Percentiles rank a stretch among this genome's conserved stretches.
phyloP scores from a whole-genome alignment of 1,140 invertebrate genomes.

The Drosophila kikkawai region DNA sequence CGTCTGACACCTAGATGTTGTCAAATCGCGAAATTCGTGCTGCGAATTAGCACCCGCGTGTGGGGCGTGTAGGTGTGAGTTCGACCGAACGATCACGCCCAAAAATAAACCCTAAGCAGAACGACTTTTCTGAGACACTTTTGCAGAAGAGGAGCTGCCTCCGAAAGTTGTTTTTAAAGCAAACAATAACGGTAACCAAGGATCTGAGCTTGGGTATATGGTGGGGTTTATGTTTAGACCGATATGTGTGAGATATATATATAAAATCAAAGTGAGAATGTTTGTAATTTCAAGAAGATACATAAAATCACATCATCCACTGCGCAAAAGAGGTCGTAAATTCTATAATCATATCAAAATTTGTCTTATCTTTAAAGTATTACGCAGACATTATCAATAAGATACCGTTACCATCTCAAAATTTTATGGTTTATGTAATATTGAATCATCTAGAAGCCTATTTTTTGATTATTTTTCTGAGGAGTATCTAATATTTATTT shows the following conservation, averaged over 20 bases:
- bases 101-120: constrained; percentile 29
- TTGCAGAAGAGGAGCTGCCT: constrained; percentile 18
- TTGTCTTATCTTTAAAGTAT: neutral
- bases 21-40: constrained; percentile 32
- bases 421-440: neutral
- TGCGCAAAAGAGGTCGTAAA: neutral
- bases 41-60: constrained; percentile 15
- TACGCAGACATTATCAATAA: constrained; percentile 1
- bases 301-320: neutral
- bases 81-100: constrained; percentile 28
- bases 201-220: neutral
- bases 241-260: neutral
- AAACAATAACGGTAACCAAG: constrained; percentile 20
- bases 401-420: neutral
- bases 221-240: neutral
- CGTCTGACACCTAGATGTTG: constrained; percentile 16
- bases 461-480: neutral
- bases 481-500: neutral
- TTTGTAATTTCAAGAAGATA: neutral
- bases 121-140: constrained; percentile 4
- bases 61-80: constrained; percentile 45
- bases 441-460: neutral
- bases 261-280: neutral
- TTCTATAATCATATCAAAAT: constrained; percentile 8
- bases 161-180: constrained; percentile 3